A percentile compares a stretch with the other conserved stretches of the same genome.
These are phyloP conservation scores for Eonycteris spelaea DNA, from an alignment of 2,113 vertebrate genomes.

Conservation along the genomic window DNA sequence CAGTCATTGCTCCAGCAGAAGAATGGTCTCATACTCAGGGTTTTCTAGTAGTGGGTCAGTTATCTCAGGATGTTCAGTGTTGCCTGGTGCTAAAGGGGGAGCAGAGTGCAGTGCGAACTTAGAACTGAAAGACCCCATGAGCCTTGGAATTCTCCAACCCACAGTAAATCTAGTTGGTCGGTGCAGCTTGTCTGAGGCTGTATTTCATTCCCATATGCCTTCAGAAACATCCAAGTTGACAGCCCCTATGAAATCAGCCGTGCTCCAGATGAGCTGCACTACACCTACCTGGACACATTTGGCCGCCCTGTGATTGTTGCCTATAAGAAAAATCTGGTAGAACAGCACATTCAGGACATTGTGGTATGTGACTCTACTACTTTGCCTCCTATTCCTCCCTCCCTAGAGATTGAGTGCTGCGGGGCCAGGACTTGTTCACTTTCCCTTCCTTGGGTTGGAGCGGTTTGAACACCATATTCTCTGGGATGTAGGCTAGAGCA, in stretches of 20 bases:
- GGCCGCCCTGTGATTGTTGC: constrained; percentile 96
- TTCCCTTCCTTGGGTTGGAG: not conserved
- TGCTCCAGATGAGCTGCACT: constrained; percentile 92
- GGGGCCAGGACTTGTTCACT: too few species aligned
- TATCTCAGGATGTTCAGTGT: not conserved
- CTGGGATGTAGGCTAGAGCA: too few species aligned
- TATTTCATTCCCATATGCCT: not conserved
- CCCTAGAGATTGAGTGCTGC: too few species aligned
- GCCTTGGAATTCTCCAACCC: not conserved
- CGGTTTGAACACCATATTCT: not conserved
- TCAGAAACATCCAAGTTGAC: constrained; percentile 94
- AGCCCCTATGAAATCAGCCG: constrained; percentile 94
- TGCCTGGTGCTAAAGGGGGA: not conserved
- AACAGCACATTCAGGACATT: constrained; percentile 98
- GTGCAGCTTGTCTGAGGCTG: not conserved
- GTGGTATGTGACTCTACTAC: constrained; percentile 85
- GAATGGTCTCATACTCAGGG: not conserved
- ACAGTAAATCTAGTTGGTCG: not conserved
- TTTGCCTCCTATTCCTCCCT: not conserved
- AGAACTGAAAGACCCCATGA: not conserved
- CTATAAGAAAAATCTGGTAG: constrained; percentile 95
- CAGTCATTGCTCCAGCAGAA: not conserved
- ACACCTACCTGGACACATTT: constrained; percentile 97
- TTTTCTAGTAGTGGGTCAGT: not conserved
- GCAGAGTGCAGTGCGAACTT: not conserved